Conservation (phyloP, 2,888 invertebrate genomes). For the Ctenicera cuprea region DNA sequence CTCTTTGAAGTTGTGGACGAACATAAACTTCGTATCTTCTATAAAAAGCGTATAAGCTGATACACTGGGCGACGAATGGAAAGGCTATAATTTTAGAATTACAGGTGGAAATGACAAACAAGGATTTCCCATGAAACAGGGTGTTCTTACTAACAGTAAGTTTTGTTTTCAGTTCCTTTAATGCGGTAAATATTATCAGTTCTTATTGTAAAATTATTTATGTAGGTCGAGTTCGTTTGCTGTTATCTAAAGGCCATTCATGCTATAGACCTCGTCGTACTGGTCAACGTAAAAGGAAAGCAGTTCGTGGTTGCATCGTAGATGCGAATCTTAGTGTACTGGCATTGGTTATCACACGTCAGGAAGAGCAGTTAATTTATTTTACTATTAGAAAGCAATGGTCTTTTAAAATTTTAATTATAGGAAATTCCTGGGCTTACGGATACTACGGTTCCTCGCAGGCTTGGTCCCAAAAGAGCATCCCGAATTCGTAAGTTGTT, state of each 20-base stretch:
- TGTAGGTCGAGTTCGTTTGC: conserved; percentile 92
- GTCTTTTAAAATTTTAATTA: neutral
- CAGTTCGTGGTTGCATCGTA: conserved; percentile 99
- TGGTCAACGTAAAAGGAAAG: conserved; percentile 98
- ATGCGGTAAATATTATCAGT: too few species aligned
- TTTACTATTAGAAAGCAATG: neutral
- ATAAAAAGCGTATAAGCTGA: conserved; percentile 99
- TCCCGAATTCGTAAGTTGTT: conserved; percentile 97
- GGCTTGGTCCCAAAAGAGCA: conserved; percentile 98
- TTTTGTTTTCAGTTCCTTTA: too few species aligned
- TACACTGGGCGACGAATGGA: conserved; percentile 98
- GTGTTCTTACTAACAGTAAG: conserved; percentile 94
- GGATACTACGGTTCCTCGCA: conserved; percentile 94
- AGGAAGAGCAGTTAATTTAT: conserved; percentile 86
- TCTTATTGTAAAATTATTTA: conserved; percentile 11
- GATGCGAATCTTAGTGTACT: conserved; percentile 98
- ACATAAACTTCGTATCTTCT: conserved; percentile 97
- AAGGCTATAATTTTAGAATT: conserved; percentile 96
- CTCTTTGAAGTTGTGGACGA: conserved; percentile 98
- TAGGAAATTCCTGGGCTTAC: conserved; percentile 97
- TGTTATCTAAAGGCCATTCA: conserved; percentile 96
- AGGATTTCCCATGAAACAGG: conserved; percentile 99
- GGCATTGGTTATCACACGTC: conserved; percentile 94
- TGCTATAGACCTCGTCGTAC: conserved; percentile 96
- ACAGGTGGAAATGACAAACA: conserved; percentile 99